A percentile compares a stretch with the other conserved stretches of the same genome.
phyloP scores from a whole-genome alignment of 2,797 vertebrate species.

The Echiichthys vipera region DNA sequence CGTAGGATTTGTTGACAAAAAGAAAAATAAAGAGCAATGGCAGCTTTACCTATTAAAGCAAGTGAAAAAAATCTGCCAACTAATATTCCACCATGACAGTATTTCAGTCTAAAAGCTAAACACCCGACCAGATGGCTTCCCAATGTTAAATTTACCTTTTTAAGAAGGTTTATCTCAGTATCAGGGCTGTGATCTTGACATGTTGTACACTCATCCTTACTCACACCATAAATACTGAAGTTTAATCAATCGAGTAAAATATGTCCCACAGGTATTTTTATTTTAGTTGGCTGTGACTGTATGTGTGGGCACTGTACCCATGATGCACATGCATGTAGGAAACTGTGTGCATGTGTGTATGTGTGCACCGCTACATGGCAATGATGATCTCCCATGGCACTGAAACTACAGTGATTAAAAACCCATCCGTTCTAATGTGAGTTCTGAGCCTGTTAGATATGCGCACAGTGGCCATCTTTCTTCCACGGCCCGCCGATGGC shows the following conservation, averaged over 20 bases:
- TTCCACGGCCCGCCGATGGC: not conserved
- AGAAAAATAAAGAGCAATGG: not conserved
- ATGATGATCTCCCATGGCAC: slow-evolving; percentile 82
- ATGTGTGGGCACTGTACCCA: not conserved
- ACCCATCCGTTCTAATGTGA: slow-evolving; percentile 69
- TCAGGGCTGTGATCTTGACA: slow-evolving; percentile 4
- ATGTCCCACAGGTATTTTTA: not conserved
- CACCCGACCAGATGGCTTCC: not conserved
- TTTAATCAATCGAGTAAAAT: not conserved
- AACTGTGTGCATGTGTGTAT: slow-evolving; percentile 12
- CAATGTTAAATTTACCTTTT: not conserved
- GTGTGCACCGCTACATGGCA: slow-evolving; percentile 58
- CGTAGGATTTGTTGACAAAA: not conserved
- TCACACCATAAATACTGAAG: not conserved
- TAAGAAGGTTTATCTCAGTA: not conserved
- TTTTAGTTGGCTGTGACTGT: not conserved
- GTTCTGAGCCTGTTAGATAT: slow-evolving; percentile 72
- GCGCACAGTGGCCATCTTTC: slow-evolving; percentile 1
- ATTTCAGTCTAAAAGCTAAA: no score
- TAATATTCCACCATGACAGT: no score
- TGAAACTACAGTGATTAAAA: slow-evolving; percentile 75
- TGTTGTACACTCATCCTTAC: slow-evolving; percentile 32
- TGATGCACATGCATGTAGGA: slow-evolving; percentile 34
- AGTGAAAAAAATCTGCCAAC: not conserved
- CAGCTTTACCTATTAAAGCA: not conserved